Percentiles rank a stretch among this genome's conserved stretches.
These are phyloP conservation scores for Chymomyza amoena DNA, from an alignment of 2,888 invertebrate species.

Conservation along the genomic window DNA sequence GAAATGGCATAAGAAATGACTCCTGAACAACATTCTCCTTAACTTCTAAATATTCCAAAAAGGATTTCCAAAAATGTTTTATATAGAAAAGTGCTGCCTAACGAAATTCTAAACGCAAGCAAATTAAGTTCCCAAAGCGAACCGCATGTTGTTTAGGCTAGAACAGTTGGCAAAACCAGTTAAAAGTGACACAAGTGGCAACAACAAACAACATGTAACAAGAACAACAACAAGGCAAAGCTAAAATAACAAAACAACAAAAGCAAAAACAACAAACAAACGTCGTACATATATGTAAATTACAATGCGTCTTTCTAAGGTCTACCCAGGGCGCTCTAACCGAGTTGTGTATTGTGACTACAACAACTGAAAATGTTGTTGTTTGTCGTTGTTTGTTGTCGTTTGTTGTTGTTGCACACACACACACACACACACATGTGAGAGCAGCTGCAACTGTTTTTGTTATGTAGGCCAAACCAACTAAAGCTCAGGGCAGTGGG, in stretches of 20 bases:
- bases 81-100: background rate
- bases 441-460: background rate
- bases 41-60: background rate
- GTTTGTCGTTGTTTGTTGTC: conserved; percentile 33
- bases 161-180: conserved; percentile 39
- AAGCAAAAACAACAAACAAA: conserved; percentile 5
- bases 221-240: conserved; percentile 18
- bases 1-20: background rate
- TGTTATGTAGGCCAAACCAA: conserved; percentile 14
- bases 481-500: background rate
- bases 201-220: conserved; percentile 17
- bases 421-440: background rate
- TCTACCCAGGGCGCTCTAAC: background rate
- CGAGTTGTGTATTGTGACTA: conserved; percentile 6
- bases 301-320: conserved; percentile 39
- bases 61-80: background rate
- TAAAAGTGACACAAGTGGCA: conserved; percentile 61
- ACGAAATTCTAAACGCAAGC: conserved; percentile 21
- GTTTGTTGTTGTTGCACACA: conserved; percentile 40
- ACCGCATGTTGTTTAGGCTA: conserved; percentile 20
- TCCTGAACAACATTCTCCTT: background rate
- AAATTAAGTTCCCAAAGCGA: conserved; percentile 52
- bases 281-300: conserved; percentile 41
- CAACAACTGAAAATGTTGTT: conserved; percentile 33
- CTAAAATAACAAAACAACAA: conserved; percentile 7